Base-by-base conservation (phyloP, 2,888 invertebrate species). In the Hirudinaria manillensis region DNA sequence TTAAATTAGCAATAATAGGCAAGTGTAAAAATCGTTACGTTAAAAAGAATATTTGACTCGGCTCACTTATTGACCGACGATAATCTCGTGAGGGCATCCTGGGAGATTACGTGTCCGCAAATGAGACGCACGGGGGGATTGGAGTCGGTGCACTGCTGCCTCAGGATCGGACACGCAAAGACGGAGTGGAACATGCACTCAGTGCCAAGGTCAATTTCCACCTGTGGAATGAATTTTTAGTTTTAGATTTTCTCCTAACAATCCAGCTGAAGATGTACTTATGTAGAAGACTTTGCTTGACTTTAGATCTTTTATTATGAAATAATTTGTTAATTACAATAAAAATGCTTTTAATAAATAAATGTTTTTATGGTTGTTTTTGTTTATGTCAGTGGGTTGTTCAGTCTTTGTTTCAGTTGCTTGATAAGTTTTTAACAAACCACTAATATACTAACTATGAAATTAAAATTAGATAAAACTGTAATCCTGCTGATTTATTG, bases 61-160 rank as follows among this genome's bases (percentile, higher is more conserved):
- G 70, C 89, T 87, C 88, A 94, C 93, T 96, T 95, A 86, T 91
- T 93, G 71, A 93, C 93, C 85, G 90, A 92, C 79, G 94, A 92
- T 74, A 99, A 89, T 87, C 97, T 97, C 86, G 92, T 92, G 79
- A 99, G 89, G 67, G 99, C 99, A 87, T 99, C 99, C 80, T 92
- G 89, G 3, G 96, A 96, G 82, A 99, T 98, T 77, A 98, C 97
- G 87, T 99, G 99, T 3, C 99, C 99, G 86, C 99, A 99, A 2
- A 93, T 90, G 78, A 99, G 89, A 79, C 94, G 89, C 92, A 99
- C 96, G 24, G 99, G 98, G 76, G 99, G 99, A 89, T 99, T 99
- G 80, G 89, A 89, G 80, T 95, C 94, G 0, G 94, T 93, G 67
- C 94, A 93, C 85, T 98, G 98, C 84, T 97, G 97, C 75, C 97